Evolutionary conservation across 2,797 vertebrate species (phyloP).

Genomic region (Sebastiscus albofasciatus): DNA sequence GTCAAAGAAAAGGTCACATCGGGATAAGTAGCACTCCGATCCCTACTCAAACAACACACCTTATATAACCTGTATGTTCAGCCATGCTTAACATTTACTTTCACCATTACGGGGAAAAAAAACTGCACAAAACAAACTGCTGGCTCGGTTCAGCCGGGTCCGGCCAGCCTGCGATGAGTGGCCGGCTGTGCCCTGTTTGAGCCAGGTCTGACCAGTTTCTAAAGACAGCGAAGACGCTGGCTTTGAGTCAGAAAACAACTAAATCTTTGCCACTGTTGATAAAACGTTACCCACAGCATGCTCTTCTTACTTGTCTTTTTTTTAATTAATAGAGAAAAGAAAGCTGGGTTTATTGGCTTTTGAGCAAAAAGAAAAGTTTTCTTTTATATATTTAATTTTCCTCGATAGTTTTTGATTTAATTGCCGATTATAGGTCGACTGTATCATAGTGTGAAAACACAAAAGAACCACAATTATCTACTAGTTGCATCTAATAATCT

Average conservation of each 20-base stretch:
- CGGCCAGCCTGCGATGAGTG: not conserved
- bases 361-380: not conserved
- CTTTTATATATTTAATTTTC: not conserved
- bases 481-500: not conserved
- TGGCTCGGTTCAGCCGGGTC: not conserved
- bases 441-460: not conserved
- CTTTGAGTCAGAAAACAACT: conserved; percentile 14
- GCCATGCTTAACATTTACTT: conserved; percentile 16
- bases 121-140: conserved; percentile 12
- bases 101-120: conserved; percentile 2
- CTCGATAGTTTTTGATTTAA: not conserved
- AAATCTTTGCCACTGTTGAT: not conserved
- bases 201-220: conserved; percentile 21
- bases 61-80: conserved; percentile 15
- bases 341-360: not conserved
- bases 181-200: conserved; percentile 17
- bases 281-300: not conserved
- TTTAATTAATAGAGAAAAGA: not conserved
- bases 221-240: not conserved
- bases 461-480: not conserved
- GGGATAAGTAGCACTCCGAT: conserved; percentile 24
- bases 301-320: not conserved
- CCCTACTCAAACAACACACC: not conserved
- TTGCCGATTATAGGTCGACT: not conserved
- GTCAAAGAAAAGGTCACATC: conserved; percentile 53